Evolutionary conservation across 1,140 invertebrate genomes (phyloP), one percentile per base, ranked within the genome.

Genomic region (Drosophila pruinosa): DNA sequence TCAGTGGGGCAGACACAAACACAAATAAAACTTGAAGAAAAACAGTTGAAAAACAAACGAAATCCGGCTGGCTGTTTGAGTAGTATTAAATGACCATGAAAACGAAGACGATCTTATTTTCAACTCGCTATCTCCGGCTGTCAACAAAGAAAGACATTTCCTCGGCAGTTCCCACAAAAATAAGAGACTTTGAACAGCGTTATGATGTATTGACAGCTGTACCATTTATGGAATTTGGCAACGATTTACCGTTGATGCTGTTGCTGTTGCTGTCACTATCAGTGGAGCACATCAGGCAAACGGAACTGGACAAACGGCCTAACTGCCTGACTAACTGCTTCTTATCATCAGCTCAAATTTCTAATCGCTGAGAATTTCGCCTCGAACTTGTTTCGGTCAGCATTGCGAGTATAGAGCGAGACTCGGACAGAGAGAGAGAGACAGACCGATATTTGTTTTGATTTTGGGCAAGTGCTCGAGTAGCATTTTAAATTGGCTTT

Each of bases 371-470:
- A 12, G 7, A 41, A 43, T 26, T 47, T 64, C 34, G 61, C 50
- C 50, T 64, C 67, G 67, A 70, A 70, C 67, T 64, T 71, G 61
- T 71, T 71, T 41, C 34, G 26, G 14, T 28, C 47, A 45, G 47
- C n/a, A n/a, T n/a, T n/a, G n/a, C 17, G 12, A 2, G 34, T 6
- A 19, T 8, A 48, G 8, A 10, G 12, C 10, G 19, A 14, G 2
- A 8, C 31, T n/a, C 1, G 14, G 19, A 34, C 4, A 24, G 14
- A 38, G 4, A 2, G 7, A n/a, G 52, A 8, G 1, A 14, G n/a
- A 8, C 10, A 19, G 3, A 6, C 34, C 1, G 10, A 14, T 17
- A 50, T 38, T 52, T 64, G 61, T 71, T 71, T 70, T 71, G 61
- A 56, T 65, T 70, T 69, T 28, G 56, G 38, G 48, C 17, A 36